Conservation (phyloP, 2,888 invertebrate genomes). For the Salpingus planirostris region DNA sequence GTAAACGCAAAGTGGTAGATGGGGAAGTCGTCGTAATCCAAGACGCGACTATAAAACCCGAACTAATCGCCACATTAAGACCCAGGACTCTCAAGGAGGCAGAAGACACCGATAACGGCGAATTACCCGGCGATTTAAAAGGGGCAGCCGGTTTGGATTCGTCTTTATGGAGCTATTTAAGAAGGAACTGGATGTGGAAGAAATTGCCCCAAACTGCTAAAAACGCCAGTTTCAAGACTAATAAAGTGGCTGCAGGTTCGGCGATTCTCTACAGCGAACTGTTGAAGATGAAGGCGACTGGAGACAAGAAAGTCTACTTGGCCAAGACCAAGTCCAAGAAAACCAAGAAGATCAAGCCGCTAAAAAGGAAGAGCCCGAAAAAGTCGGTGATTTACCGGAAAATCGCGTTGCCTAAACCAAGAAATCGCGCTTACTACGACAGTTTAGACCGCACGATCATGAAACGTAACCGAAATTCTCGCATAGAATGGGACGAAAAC, state of each 20-base stretch:
- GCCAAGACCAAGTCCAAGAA: neutral
- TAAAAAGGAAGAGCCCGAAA: constrained; percentile 4
- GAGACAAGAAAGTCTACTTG: constrained; percentile 14
- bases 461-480: constrained; percentile 42
- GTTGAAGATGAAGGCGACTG: constrained; percentile 6
- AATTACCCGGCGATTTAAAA: constrained; percentile 60
- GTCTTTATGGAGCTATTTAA: constrained; percentile 55
- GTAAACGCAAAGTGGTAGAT: constrained; percentile 31
- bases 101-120: constrained; percentile 45
- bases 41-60: constrained; percentile 42
- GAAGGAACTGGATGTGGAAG: constrained; percentile 55
- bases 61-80: constrained; percentile 40
- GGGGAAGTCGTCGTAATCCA: constrained; percentile 43
- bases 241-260: too few relatives aligned
- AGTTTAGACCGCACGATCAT: constrained; percentile 54
- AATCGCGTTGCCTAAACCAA: constrained; percentile 7
- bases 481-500: constrained; percentile 54
- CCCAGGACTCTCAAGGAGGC: constrained; percentile 40
- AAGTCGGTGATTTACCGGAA: constrained; percentile 15
- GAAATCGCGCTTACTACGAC: constrained; percentile 42
- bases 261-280: constrained; percentile 10
- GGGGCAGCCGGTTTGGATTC: constrained; percentile 70
- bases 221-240: constrained; percentile 2
- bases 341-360: neutral
- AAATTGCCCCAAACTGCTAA: neutral